A percentile compares a stretch with the other conserved stretches of the same genome.
phyloP scores from a whole-genome alignment of 2,888 invertebrate genomes.

The Polyommatus iphigenia region DNA sequence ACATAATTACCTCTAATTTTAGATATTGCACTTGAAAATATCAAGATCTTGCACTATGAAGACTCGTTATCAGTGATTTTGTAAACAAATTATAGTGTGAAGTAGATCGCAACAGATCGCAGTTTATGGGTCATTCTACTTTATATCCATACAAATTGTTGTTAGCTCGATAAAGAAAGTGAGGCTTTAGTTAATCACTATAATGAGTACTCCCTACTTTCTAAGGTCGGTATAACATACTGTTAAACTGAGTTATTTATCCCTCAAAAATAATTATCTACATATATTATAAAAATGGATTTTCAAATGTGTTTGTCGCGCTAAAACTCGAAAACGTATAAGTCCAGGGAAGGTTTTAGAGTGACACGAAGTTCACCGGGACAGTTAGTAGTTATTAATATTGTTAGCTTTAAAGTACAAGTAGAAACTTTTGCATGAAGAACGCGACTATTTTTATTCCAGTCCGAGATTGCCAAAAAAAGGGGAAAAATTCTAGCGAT shows the following conservation, averaged over 20 bases:
- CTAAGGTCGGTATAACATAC: slow-evolving; percentile 11
- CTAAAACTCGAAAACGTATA: too few relatives aligned
- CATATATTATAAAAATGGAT: too few relatives aligned
- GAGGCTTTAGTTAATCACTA: slow-evolving; percentile 33
- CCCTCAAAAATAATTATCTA: too few relatives aligned
- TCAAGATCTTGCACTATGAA: neutral
- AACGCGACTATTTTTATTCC: too few relatives aligned
- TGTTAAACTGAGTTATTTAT: neutral
- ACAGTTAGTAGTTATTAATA: too few relatives aligned
- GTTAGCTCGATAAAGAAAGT: slow-evolving; percentile 53
- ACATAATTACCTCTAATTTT: neutral
- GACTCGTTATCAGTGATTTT: slow-evolving; percentile 29
- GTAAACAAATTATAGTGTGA: slow-evolving; percentile 52
- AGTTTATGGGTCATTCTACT: slow-evolving; percentile 68
- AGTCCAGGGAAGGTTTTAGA: too few relatives aligned
- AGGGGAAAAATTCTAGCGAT: too few relatives aligned
- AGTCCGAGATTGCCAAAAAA: neutral
- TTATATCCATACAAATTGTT: slow-evolving; percentile 49
- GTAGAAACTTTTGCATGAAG: neutral
- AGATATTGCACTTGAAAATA: neutral
- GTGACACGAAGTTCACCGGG: too few relatives aligned
- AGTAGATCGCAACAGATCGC: slow-evolving; percentile 75
- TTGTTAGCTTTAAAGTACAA: neutral
- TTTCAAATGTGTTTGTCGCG: too few relatives aligned
- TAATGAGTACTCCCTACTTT: neutral